Base-by-base conservation (phyloP, 2,113 vertebrate genomes). In the Plotosus lineatus region DNA sequence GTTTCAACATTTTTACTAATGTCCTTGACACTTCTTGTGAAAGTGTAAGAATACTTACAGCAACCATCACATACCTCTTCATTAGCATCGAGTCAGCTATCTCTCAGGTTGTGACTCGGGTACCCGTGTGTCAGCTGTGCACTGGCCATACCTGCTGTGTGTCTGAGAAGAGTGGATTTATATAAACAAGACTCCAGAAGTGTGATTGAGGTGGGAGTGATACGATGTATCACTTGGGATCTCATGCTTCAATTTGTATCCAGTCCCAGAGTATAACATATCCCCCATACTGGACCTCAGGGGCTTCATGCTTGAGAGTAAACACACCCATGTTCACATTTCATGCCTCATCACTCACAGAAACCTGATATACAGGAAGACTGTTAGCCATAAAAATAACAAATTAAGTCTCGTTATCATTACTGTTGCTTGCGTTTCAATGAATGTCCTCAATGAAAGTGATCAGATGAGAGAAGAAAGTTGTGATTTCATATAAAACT, bases 161-260 rank as follows among this genome's bases (percentile, higher is more conserved):
- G 50, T 71, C 26, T 80, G 66, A 36, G 53, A 21, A 15, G 6
- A 44, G 36, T 1, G 36, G 36, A n/a, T 69, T 33, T 60, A 60
- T 60, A 60, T 60, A 80, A 73, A 46, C 31, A 12, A 28, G 28
- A 56, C 11, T 36, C 53, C 11, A 31, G 28, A 61, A 26, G 68
- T 50, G 53, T 71, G 19, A 42, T 55, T 33, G 28, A 36, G 33
- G 21, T 74, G 31, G 71, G 66, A 75, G 61, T 83, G 77, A 84
- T 82, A 69, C 23, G 9, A 38, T 51, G 73, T 4, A n/a, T 82
- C 83, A 2, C 15, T 38, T 75, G 68, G 79, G 85, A 48, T 38
- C 7, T 44, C 40, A 28, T 28, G 36, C 40, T 38, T 36, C 38
- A 73, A 56, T 46, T 36, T 31, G 65, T 10, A 33, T 44, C 0